A percentile compares a stretch with the other conserved stretches of the same genome.
Evolutionary conservation across 2,888 invertebrate genomes (phyloP).

Genomic region (Eustalomyia histrio): DNA sequence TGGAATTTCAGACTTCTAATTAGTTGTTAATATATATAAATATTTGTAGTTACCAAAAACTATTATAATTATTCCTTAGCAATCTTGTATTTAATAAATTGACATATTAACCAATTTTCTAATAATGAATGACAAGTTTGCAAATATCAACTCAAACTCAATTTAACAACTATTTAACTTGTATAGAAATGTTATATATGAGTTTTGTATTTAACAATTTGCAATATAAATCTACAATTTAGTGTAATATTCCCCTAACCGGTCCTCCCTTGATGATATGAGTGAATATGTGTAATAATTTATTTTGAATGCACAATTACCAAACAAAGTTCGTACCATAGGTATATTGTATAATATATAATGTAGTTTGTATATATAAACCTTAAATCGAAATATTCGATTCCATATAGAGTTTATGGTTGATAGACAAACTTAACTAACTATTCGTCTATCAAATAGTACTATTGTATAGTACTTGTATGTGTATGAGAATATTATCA

Average conservation of each 20-base stretch:
- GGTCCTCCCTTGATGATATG: too few relatives aligned
- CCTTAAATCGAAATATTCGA: constrained; percentile 20
- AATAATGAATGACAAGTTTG: constrained; percentile 21
- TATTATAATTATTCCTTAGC: constrained; percentile 8
- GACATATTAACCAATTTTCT: constrained; percentile 21
- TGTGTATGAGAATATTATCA: not conserved
- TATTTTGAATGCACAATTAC: constrained; percentile 9
- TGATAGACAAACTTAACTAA: constrained; percentile 10
- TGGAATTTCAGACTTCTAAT: too few relatives aligned
- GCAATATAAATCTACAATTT: too few relatives aligned
- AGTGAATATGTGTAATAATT: too few relatives aligned
- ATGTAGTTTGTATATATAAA: constrained; percentile 20
- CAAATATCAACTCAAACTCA: not conserved
- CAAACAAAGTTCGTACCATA: not conserved
- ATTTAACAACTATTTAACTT: not conserved
- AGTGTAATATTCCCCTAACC: too few relatives aligned
- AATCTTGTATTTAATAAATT: constrained; percentile 14
- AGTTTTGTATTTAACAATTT: too few relatives aligned
- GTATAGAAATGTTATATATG: not conserved
- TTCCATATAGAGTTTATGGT: constrained; percentile 30
- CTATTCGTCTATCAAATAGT: constrained; percentile 12
- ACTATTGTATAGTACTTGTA: not conserved
- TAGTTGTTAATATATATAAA: too few relatives aligned
- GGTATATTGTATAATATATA: not conserved
- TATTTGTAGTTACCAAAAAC: not conserved